These are phyloP conservation scores for Crocidura indochinensis DNA, from an alignment of 2,797 vertebrate species.

Conservation along the genomic window DNA sequence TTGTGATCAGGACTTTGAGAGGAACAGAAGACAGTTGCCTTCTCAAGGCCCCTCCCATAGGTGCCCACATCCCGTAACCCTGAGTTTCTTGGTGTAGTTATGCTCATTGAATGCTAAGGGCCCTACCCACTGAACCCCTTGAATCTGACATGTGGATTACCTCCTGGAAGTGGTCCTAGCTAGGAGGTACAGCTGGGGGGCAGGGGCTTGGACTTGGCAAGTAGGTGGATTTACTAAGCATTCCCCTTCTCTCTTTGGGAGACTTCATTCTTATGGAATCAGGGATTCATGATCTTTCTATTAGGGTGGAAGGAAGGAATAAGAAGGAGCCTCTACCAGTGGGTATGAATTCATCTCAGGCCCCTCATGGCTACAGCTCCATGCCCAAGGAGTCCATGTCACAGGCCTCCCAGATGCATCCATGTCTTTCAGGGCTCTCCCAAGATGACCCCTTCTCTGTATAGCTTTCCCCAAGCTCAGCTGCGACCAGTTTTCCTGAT, in stretches of 20 bases:
- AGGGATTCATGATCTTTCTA: not conserved
- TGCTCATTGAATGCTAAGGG: too few species aligned
- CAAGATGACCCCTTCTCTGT: not conserved
- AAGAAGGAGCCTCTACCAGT: too few species aligned
- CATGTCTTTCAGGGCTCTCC: not conserved
- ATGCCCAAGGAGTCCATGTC: too few species aligned
- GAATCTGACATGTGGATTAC: not conserved
- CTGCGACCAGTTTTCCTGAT: not conserved
- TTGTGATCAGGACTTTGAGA: not conserved
- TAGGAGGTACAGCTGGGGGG: not conserved
- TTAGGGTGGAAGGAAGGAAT: accelerated
- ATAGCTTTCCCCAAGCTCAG: not conserved
- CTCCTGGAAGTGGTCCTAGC: too few species aligned
- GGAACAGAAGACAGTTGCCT: not conserved
- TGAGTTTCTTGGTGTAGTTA: too few species aligned
- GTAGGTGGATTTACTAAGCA: not conserved
- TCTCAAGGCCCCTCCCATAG: too few species aligned
- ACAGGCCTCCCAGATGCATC: not conserved
- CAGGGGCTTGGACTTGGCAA: too few species aligned
- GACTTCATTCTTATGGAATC: too few species aligned
- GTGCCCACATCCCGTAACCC: too few species aligned
- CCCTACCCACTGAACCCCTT: not conserved
- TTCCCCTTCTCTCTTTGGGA: not conserved
- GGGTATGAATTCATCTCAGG: not conserved
- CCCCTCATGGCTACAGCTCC: not conserved